Conservation (phyloP, 2,113 vertebrate genomes). For the Platycercus adscitus region DNA sequence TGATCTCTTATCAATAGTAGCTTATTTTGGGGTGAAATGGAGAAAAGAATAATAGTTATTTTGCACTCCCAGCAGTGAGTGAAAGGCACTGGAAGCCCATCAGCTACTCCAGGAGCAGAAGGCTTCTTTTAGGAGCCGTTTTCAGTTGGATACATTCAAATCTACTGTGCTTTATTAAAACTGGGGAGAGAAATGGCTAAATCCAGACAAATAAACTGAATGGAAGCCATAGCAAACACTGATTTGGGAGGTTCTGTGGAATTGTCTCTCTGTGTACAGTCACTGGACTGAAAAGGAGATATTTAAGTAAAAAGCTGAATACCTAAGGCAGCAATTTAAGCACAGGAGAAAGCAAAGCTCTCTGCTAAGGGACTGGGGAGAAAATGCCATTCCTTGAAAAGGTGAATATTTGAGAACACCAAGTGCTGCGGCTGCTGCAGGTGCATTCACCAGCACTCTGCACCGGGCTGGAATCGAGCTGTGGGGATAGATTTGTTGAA, state of each 20-base stretch:
- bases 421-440: conserved; percentile 12
- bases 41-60: neutral
- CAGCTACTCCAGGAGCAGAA: neutral
- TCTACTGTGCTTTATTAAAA: neutral
- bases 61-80: neutral
- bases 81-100: neutral
- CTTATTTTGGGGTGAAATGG: neutral
- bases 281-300: neutral
- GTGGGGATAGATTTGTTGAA: conserved; percentile 1
- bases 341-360: neutral
- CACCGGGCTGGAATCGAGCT: neutral
- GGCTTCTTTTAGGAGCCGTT: neutral
- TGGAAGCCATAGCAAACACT: neutral
- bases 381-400: conserved; percentile 1
- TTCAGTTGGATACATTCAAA: neutral
- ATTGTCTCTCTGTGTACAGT: neutral
- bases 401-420: conserved; percentile 62
- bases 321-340: neutral
- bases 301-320: neutral
- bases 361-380: neutral
- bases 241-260: neutral
- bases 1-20: neutral
- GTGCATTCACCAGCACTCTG: neutral
- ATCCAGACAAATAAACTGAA: conserved; percentile 7
- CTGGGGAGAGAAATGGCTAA: neutral